These are phyloP conservation scores for Brenthis ino DNA, from an alignment of 2,888 invertebrate genomes.

Conservation along the genomic window DNA sequence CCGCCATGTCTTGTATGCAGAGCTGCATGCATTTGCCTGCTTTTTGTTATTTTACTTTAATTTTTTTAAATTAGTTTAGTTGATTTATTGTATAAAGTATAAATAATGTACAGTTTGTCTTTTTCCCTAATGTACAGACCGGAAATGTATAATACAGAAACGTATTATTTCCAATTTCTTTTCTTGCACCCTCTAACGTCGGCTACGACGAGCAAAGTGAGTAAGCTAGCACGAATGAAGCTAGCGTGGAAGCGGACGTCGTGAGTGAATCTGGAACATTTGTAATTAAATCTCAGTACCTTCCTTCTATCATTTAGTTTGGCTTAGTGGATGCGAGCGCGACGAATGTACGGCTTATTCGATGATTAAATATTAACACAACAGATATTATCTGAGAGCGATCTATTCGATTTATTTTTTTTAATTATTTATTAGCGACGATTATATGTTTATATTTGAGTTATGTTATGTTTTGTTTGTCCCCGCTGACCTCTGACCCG, in stretches of 20 bases:
- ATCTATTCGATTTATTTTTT: constrained; percentile 64
- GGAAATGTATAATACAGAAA: constrained; percentile 79
- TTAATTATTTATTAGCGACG: constrained; percentile 76
- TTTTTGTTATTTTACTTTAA: constrained; percentile 83
- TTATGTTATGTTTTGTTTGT: constrained; percentile 84
- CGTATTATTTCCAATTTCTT: constrained; percentile 86
- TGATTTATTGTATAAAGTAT: constrained; percentile 79
- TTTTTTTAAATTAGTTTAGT: constrained; percentile 82
- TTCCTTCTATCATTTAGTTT: constrained; percentile 70
- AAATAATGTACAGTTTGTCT: constrained; percentile 80
- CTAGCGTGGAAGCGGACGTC: constrained; percentile 61
- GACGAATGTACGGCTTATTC: constrained; percentile 58
- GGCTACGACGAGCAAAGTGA: constrained; percentile 87
- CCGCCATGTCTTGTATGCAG: constrained; percentile 85
- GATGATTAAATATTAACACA: constrained; percentile 47
- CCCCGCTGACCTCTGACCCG: constrained; percentile 88
- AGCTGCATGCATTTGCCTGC: constrained; percentile 88
- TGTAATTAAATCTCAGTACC: constrained; percentile 53
- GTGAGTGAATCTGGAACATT: constrained; percentile 61
- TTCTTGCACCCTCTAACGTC: constrained; percentile 86
- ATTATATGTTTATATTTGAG: constrained; percentile 80
- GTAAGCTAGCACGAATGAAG: constrained; percentile 70
- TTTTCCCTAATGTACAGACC: constrained; percentile 78
- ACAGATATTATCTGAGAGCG: constrained; percentile 61
- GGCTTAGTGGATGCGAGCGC: constrained; percentile 72